These are phyloP conservation scores for Cisticola juncidis DNA, from an alignment of 2,113 vertebrate species.

Conservation along the genomic window DNA sequence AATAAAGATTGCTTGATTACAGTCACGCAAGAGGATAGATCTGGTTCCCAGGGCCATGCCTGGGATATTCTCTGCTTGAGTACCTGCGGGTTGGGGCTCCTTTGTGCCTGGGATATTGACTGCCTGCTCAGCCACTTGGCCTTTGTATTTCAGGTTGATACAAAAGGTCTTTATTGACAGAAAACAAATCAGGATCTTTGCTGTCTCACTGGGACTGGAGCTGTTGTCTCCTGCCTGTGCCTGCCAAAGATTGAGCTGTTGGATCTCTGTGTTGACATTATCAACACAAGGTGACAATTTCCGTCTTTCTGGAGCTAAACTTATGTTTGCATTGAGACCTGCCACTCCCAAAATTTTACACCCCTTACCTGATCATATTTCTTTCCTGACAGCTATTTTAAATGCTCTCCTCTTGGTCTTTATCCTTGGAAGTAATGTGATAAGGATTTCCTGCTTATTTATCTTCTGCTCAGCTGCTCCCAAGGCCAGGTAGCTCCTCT, in stretches of 20 bases:
- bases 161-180: neutral
- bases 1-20: slow-evolving; percentile 17
- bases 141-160: slow-evolving; percentile 3
- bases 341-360: neutral
- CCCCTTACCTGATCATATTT: neutral
- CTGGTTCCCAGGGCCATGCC: neutral
- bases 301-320: neutral
- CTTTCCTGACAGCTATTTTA: neutral
- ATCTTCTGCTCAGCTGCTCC: neutral
- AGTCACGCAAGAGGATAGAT: neutral
- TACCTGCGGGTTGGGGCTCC: neutral
- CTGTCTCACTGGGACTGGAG: neutral
- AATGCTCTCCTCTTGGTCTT: neutral
- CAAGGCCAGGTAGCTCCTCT: neutral
- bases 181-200: neutral
- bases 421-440: neutral
- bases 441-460: neutral
- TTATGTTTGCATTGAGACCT: neutral
- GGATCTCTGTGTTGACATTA: neutral
- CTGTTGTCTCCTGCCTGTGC: neutral
- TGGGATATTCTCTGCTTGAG: slow-evolving; percentile 22
- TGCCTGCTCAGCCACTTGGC: neutral
- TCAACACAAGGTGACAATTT: neutral
- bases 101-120: slow-evolving; percentile 22
- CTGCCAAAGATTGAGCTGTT: neutral